Evolutionary conservation across 2,797 vertebrate genomes (phyloP), one percentile per base, ranked within the genome.

Genomic region (Coreius guichenoti): DNA sequence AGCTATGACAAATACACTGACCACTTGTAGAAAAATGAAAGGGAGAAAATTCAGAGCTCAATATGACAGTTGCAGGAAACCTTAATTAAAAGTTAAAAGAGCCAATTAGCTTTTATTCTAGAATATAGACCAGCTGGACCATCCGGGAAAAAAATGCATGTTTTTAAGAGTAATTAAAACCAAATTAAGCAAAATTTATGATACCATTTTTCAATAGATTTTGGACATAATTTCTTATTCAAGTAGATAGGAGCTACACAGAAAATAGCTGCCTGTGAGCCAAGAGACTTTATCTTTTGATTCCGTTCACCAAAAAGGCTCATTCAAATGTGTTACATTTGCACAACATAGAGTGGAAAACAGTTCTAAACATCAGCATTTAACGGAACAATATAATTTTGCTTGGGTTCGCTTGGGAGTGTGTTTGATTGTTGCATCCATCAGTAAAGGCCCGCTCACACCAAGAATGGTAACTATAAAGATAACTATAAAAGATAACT

Each of bases 81-180:
- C n/a, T 80, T 33, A 80, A 63, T 63, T 63, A 29, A 31, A 8
- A 68, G 29, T 80, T 68, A 80, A 68, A 49, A 79, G 8, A 51
- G 43, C 36, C n/a, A 45, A 31, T 65, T 31, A 21, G 65, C 9
- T 47, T 45, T 45, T 17, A 65, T 14, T 65, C 9, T 47, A 43
- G 16, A 78, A 45, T 19, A 78, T 26, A 45, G 23, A 61, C 54
- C 23, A 63, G 23, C 56, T 43, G n/a, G 13, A 61, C 23, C 19
- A 51, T 19, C 61, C 13, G 61, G 61, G 0, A 13, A 70, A 80
- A 47, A 67, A 43, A 45, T 9, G 3, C 26, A 67, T 33, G 13
- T 80, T 80, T 56, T 80, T 21, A 51, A 67, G 21, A 47, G 43
- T 14, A 6, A 51, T 51, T 31, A 56, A 36, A 76, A 39, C 29